Percentiles rank a stretch among this genome's conserved stretches.
phyloP scores from a whole-genome alignment of 64 coral and sea anemone genomes.

The Hydrozoanthus tunicans region DNA sequence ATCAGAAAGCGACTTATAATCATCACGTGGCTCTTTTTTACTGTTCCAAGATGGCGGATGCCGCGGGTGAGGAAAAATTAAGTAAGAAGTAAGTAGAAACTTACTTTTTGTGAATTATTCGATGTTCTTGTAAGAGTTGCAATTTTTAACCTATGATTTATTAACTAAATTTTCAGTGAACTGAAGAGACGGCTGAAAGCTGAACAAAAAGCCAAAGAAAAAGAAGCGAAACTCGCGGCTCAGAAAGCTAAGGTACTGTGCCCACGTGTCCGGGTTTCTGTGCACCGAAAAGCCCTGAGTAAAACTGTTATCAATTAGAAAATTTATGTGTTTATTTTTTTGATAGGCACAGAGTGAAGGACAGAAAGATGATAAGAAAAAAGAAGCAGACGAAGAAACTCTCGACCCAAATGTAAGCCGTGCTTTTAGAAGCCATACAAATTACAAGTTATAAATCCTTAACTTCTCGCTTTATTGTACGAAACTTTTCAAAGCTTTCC shows the following conservation, averaged over 20 bases:
- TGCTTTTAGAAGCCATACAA: not conserved
- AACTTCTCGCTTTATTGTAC: not conserved
- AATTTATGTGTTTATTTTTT: constrained; percentile 6
- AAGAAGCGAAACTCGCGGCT: constrained; percentile 78
- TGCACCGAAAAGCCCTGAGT: not conserved
- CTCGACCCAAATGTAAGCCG: constrained; percentile 95
- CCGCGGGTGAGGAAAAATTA: constrained; percentile 76
- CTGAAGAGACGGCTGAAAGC: constrained; percentile 90
- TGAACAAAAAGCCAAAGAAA: constrained; percentile 97
- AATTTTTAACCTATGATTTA: not conserved
- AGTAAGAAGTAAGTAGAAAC: constrained; percentile 83
- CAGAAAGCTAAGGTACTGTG: constrained; percentile 59
- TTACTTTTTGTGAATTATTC: not conserved
- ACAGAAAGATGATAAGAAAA: constrained; percentile 76
- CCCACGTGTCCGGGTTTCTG: constrained; percentile 17
- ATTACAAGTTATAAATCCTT: not conserved
- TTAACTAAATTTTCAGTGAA: constrained; percentile 56
- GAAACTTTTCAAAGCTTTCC: not conserved
- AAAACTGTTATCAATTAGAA: not conserved
- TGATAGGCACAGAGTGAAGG: constrained; percentile 56
- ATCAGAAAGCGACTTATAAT: constrained; percentile 51
- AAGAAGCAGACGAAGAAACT: constrained; percentile 89
- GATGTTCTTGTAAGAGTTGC: not conserved
- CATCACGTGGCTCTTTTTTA: constrained; percentile 42
- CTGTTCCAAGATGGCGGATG: constrained; percentile 85